Evolutionary conservation across 1,140 invertebrate genomes (phyloP), one percentile per base, ranked within the genome.

Genomic region (Anadara kagoshimensis): DNA sequence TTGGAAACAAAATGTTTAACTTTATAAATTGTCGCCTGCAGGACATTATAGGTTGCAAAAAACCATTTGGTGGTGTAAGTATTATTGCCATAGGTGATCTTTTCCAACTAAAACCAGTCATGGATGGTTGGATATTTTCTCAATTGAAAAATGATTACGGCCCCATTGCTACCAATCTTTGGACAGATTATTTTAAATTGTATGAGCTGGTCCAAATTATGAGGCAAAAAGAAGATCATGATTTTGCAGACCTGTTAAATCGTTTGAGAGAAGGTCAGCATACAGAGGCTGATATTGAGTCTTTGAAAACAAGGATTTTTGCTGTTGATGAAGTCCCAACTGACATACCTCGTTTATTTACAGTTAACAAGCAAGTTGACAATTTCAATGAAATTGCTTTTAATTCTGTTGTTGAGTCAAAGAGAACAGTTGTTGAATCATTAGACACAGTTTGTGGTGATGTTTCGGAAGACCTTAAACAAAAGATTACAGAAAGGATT

Each of bases 191-290:
- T 10, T 49, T 78, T 5, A 16, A 61, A 5, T 58, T 78, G 62
- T 74, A 58, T 66, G 71, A 78, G 47, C 26, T 78, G n/a, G 65
- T 22, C 16, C 41, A 36, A n/a, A 58, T 78, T n/a, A 80, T 77
- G 78, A 16, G 75, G 16, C 75, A 77, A 59, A 80, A 68, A 72
- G 64, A 77, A 64, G 66, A 69, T 68, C 53, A 47, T 24, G n/a
- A 56, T 14, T 74, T 76, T 73, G 75, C 75, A 20, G 8, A 74
- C 5, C 41, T 76, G 20, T 49, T 79, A 8, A 79, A 79, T 36
- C 56, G 75, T 26, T 44, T 80, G 18, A 51, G 71, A 10, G 75
- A 80, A 69, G 72, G 64, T 29, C 1, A 22, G 5, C 51, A 63
- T 14, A 44, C 36, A 29, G 12, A 53, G 18, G 7, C n/a, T 26